Evolutionary conservation across 1,140 invertebrate species (phyloP), one percentile per base, ranked within the genome.

Genomic region (Pogonognathellus flavescens): DNA sequence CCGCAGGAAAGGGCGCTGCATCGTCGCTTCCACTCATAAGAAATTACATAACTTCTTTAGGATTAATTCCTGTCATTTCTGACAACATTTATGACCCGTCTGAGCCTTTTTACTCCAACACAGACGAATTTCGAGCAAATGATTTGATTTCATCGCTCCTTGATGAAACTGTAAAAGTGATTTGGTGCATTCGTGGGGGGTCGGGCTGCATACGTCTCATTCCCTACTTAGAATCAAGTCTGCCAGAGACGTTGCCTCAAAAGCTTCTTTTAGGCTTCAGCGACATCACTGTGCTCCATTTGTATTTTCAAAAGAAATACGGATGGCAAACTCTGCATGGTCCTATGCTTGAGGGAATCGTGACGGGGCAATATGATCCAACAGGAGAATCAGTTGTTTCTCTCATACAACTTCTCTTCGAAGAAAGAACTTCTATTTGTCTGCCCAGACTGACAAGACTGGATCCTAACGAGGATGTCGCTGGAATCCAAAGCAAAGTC

Each of bases 101-200:
- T 0, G 83, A 84, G 41, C 86, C 86, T 8, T 82, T 86, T 49
- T 86, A 86, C 25, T 84, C 86, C 0, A 86, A 86, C 20, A 80
- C 83, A 13, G 86, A 86, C 50, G 86, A 86, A 18, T 86, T 84
- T 52, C 55, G 86, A 14, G 86, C 86, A 11, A 59, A 13, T 10
- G 86, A 86, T 62, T 66, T 86, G 13, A 84, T 84, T 57, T 81
- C 72, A 4, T 83, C 86, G 7, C 41, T 86, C 16, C 16, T 72
- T n/a, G 76, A 86, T 25, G 50, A 53, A 2, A 59, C 80, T 11
- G 59, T 76, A 7, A 70, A 55, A 41, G 76, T 84, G 0, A 86
- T 86, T 82, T 86, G 86, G 86, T 86, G 86, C 53, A 86, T 86
- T 70, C 70, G 83, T 8, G 86, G 86, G 13, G 86, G 86, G 52